phyloP scores from a whole-genome alignment of 2,888 invertebrate genomes.

The Mythimna impura region DNA sequence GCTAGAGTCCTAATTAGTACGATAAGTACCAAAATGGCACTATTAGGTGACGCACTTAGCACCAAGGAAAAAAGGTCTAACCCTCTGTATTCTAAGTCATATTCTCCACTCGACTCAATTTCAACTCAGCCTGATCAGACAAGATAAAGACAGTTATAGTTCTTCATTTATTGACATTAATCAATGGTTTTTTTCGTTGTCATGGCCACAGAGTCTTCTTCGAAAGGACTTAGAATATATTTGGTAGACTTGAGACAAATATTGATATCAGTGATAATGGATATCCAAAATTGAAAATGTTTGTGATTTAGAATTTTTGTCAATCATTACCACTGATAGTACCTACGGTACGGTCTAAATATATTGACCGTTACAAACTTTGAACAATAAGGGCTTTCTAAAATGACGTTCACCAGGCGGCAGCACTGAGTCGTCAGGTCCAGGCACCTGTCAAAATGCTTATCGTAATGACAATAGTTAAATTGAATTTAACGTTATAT shows the following conservation, averaged over 20 bases:
- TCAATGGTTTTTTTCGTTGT: neutral
- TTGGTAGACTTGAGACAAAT: neutral
- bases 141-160: neutral
- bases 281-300: neutral
- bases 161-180: neutral
- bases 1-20: slow-evolving; percentile 50
- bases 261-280: neutral
- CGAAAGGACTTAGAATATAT: neutral
- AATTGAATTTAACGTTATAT: no score
- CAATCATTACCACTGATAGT: no score
- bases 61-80: no score
- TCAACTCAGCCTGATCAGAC: neutral
- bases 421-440: no score
- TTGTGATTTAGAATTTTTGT: no score
- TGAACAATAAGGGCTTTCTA: no score
- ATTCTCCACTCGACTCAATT: neutral
- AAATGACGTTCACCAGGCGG: no score
- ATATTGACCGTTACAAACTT: no score
- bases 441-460: no score
- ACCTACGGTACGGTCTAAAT: no score
- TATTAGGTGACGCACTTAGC: slow-evolving; percentile 26
- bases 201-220: neutral
- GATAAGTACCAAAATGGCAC: slow-evolving; percentile 48
- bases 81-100: neutral
- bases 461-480: no score